phyloP scores from a whole-genome alignment of 2,797 vertebrate genomes.

The Anomalospiza imberbis region DNA sequence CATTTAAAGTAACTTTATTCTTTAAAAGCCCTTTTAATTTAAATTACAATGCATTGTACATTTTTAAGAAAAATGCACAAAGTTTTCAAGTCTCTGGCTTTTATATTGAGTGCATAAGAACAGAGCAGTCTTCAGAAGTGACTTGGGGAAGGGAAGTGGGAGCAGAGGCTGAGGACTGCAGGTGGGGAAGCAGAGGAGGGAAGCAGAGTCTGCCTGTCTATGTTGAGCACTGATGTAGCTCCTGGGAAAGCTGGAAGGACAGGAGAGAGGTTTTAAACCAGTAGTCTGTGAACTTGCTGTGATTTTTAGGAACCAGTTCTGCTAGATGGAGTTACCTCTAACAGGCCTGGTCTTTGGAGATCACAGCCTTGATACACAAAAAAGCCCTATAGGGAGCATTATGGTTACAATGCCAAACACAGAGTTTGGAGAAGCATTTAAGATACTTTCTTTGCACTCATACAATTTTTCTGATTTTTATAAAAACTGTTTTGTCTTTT shows the following conservation, averaged over 20 bases:
- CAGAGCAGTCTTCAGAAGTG: neutral
- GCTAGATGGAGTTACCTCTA: neutral
- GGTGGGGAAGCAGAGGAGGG: neutral
- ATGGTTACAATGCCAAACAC: neutral
- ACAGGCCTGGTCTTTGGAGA: neutral
- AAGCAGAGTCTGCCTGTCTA: neutral
- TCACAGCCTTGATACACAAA: neutral
- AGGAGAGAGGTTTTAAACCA: neutral
- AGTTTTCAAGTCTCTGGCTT: neutral
- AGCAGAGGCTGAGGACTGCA: neutral
- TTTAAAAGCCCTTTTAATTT: neutral
- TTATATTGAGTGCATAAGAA: neutral
- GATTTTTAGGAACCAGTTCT: conserved; percentile 44
- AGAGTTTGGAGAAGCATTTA: neutral
- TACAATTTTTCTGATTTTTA: neutral
- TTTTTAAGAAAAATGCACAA: neutral
- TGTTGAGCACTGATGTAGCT: neutral
- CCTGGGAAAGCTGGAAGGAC: neutral
- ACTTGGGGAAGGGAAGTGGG: neutral
- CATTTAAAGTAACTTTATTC: neutral
- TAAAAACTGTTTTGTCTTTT: neutral
- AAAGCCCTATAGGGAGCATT: neutral
- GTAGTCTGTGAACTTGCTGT: neutral
- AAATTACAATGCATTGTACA: neutral
- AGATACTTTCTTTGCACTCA: neutral